phyloP scores from a whole-genome alignment of 2,888 invertebrate species.

The Pseudococcus longispinus region DNA sequence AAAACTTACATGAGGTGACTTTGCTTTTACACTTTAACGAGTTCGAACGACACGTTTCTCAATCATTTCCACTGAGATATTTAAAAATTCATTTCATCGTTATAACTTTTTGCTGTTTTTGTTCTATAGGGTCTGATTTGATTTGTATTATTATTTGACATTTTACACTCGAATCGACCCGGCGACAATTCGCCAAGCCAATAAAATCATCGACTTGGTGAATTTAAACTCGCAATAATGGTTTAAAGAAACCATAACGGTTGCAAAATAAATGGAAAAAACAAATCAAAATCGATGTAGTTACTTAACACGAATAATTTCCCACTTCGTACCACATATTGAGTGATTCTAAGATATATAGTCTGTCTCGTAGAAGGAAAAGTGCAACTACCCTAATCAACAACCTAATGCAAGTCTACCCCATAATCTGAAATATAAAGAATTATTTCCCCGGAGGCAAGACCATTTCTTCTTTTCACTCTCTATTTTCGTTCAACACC shows the following conservation, averaged over 20 bases:
- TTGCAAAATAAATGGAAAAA: neutral
- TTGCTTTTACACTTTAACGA: neutral
- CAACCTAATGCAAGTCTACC: neutral
- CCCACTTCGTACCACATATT: neutral
- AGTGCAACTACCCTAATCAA: constrained; percentile 17
- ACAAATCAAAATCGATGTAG: neutral
- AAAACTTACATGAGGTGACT: neutral
- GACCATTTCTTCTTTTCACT: constrained; percentile 22
- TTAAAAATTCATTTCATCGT: neutral
- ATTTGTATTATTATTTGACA: neutral
- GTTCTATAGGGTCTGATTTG: too few relatives aligned
- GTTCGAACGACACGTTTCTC: neutral
- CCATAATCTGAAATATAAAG: constrained; percentile 15
- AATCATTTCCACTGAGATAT: neutral
- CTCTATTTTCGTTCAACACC: neutral
- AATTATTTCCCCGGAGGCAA: neutral
- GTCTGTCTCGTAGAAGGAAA: neutral
- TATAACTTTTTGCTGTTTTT: neutral
- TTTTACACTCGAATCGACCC: neutral
- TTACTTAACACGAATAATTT: neutral
- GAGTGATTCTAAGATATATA: neutral
- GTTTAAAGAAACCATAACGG: neutral
- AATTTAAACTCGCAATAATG: neutral
- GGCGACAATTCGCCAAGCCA: neutral
- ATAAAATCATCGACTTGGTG: neutral